Base-by-base conservation (phyloP, 2,888 invertebrate species). In the Spatulosminthurus flaviceps region DNA sequence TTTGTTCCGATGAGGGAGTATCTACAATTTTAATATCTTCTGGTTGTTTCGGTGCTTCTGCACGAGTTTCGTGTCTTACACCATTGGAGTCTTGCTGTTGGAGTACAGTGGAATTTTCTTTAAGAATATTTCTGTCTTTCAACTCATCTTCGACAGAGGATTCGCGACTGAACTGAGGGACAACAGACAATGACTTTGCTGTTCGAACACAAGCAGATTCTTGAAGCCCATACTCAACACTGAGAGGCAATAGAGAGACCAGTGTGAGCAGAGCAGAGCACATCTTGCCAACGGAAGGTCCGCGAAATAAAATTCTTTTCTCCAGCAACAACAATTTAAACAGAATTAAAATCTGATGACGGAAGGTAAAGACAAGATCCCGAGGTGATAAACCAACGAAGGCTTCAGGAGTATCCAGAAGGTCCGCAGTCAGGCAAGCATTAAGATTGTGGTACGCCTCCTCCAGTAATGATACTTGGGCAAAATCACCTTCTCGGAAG, bases 401-500 rank as follows among this genome's bases (percentile, higher is more conserved):
- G 67, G 92, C 90, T 87, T 94, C 92, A 4, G 88, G 87, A 1
- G 88, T 87, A 81, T 88, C 88, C 29, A 89, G 86, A 74, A 89
- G 86, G 81, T 88, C 88, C 9, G 90, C 89, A 83, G 86, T 88
- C 83, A 96, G 91, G 86, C 96, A 96, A 80, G 93, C 92, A 88
- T 96, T 96, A 67, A 98, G 90, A 88, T 97, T 96, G 86, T 93
- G 92, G 88, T 93, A 98, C 71, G 97, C 97, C 87, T 98, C 96
- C 86, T 96, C 93, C 79, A 98, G 89, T 60, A 96, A 90, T 19
- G 94, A 92, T 1, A 95, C 94, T 88, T 94, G 93, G 83, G 94
- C 93, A 87, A 96, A 96, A 89, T 96, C 96, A 24, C 95, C 95
- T 87, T 97, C 96, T 79, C 97, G 93, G 88, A 99, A 99, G 89